These are phyloP conservation scores for Brachymystax lenok DNA, from an alignment of 2,797 vertebrate species.

Conservation along the genomic window DNA sequence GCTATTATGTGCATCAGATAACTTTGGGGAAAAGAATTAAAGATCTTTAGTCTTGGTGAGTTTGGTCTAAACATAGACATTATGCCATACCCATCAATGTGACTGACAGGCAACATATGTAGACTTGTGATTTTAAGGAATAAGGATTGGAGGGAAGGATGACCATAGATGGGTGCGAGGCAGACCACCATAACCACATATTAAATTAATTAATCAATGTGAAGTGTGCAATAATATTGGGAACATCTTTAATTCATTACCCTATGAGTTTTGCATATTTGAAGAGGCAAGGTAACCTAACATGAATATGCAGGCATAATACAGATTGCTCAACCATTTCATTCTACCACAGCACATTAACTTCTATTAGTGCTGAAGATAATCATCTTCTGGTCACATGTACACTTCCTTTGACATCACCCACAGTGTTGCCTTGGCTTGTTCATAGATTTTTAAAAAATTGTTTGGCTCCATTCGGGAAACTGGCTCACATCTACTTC, in stretches of 20 bases:
- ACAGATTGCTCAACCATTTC: not conserved
- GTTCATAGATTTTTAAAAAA: conserved; percentile 18
- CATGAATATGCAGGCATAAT: too few species aligned
- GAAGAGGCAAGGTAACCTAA: not conserved
- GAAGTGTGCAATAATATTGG: not conserved
- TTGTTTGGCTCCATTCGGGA: conserved; percentile 23
- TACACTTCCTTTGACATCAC: not conserved
- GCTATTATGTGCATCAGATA: conserved; percentile 30
- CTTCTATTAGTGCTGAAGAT: not conserved
- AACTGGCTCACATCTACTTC: conserved; percentile 2
- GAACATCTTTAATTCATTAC: not conserved
- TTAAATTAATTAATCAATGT: too few species aligned
- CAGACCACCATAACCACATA: not conserved
- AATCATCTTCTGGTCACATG: not conserved
- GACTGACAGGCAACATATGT: not conserved
- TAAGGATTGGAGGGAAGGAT: not conserved
- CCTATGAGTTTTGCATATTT: too few species aligned
- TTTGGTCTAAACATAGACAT: conserved; percentile 32
- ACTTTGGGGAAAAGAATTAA: conserved; percentile 28
- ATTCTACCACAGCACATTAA: not conserved
- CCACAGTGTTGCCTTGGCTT: conserved; percentile 8
- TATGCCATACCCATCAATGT: conserved; percentile 9
- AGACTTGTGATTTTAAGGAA: not conserved
- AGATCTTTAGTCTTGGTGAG: conserved; percentile 10
- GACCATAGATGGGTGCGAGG: not conserved